Base-by-base conservation (phyloP, 2,888 invertebrate species). In the Euplexia lucipara region DNA sequence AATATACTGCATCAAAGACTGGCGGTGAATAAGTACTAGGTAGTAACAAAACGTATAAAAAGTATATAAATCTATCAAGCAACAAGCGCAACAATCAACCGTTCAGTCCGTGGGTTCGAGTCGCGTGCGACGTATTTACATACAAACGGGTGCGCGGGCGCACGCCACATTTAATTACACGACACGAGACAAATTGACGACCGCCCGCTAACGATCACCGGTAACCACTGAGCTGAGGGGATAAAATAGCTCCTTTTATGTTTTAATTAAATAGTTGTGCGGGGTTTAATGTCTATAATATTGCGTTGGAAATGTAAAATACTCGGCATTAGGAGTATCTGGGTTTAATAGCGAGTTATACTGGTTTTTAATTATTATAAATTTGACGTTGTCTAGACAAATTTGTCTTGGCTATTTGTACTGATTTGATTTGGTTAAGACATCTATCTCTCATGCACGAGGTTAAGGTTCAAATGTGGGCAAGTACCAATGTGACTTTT, bases 131-230 rank as follows among this genome's bases (percentile, higher is more conserved):
- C 77, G 76, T 79, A 86, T 86, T 86, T 76, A 79, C 85, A 87
- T 85, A 86, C 85, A 85, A 86, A 85, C 84, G 82, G 64, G 79
- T 78, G 79, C 83, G 78, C 79, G 56, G 56, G 76, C 78, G 73
- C 81, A 63, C 70, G 68, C 64, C 72, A 66, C 67, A 56, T 74
- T 81, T 83, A 83, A 85, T 82, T 83, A 78, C 79, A 70, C 67
- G 67, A 72, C 74, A 68, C 68, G 81, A 68, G 86, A 85, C 83
- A 86, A 85, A 86, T 85, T 86, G 85, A 83, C 82, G 79, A 78
- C 75, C 74, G 64, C 76, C 70, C 72, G 80, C 78, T 71, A 70
- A 67, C 61, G 69, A 69, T 68, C 62, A 63, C 48, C 41, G 51
- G 42, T 61, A 70, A 78, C 77, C 51, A 66, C 77, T 66, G 56